These are phyloP conservation scores for Amphipyra berbera DNA, from an alignment of 2,888 invertebrate genomes.

Conservation along the genomic window DNA sequence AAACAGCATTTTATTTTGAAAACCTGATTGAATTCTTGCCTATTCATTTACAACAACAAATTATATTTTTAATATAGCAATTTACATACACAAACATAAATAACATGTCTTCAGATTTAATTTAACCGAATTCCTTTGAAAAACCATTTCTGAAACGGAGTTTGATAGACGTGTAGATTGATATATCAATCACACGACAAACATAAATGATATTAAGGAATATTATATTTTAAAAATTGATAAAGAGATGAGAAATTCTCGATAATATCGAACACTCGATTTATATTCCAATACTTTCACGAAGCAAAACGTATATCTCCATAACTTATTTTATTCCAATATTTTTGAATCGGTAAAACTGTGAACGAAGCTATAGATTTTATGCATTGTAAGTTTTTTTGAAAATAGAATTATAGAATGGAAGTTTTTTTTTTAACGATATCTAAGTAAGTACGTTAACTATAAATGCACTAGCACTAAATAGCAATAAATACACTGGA, in stretches of 20 bases:
- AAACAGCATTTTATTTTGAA: too few relatives aligned
- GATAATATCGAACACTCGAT: conserved; percentile 30
- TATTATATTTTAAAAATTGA: conserved; percentile 27
- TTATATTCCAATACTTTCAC: conserved; percentile 32
- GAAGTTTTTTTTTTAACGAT: conserved; percentile 17
- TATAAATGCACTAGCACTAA: background rate
- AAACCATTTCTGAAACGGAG: conserved; percentile 9
- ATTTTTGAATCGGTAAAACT: conserved; percentile 1
- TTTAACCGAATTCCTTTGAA: background rate
- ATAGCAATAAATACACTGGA: too few relatives aligned
- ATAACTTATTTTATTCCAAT: conserved; percentile 12
- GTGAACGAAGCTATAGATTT: conserved; percentile 14
- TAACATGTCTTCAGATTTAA: background rate
- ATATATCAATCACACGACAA: conserved; percentile 39
- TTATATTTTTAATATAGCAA: too few relatives aligned
- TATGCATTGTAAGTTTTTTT: conserved; percentile 13
- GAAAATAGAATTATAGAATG: too few relatives aligned
- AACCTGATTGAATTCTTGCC: too few relatives aligned
- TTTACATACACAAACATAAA: background rate
- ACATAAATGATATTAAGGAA: conserved; percentile 27
- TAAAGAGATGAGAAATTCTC: conserved; percentile 2
- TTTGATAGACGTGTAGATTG: conserved; percentile 33
- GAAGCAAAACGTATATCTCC: conserved; percentile 6
- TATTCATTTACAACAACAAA: too few relatives aligned
- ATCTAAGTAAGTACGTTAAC: conserved; percentile 1